Evolutionary conservation across 2,888 invertebrate species (phyloP), one percentile per base, ranked within the genome.

Genomic region (Macrosiphum euphorbiae): DNA sequence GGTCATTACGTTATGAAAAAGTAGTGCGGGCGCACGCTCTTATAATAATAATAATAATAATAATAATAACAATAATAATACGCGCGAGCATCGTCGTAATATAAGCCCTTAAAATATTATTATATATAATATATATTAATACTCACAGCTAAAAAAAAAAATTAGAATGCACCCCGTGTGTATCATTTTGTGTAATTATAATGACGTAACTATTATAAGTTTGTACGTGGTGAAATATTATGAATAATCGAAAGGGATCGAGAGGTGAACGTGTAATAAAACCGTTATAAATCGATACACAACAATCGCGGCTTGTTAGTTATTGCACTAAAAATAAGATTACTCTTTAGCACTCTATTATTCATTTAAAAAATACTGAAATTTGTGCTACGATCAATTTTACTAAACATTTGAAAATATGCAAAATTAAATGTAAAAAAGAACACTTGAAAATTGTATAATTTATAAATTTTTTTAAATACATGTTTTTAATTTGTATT

Each of bases 1-100:
- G 35, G 90, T 90, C 90, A 67, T 90, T 90, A 90, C 10, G 90
- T 47, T 67, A 50, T 67, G 67, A 67, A 90, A 90, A 90, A 67
- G 16, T 35, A 61, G n/a, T 20, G 13, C 44, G 28, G 20, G 28
- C 28, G 41, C 28, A 41, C 61, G 86, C 47, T 86, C 50, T 28
- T 16, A 50, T 86, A 16, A 86, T 28, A 50, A 47, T 86, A 35
- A 78, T 41, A 78, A 67, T 7, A 67, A 67, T 67, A 67, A 67
- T 67, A 67, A 67, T 67, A 67, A 78, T 41, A 78, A 67, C 16
- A 67, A 67, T 67, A 67, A 67, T 67, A 67, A 67, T 67, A 67
- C n/a, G n/a, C n/a, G 16, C 67, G 35, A 67, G 16, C 35, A 35
- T 67, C 20, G 67, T 67, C 35, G 35, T 67, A 67, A 35, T 35